phyloP scores from a whole-genome alignment of 2,113 vertebrate genomes.

The Galeopterus variegatus region DNA sequence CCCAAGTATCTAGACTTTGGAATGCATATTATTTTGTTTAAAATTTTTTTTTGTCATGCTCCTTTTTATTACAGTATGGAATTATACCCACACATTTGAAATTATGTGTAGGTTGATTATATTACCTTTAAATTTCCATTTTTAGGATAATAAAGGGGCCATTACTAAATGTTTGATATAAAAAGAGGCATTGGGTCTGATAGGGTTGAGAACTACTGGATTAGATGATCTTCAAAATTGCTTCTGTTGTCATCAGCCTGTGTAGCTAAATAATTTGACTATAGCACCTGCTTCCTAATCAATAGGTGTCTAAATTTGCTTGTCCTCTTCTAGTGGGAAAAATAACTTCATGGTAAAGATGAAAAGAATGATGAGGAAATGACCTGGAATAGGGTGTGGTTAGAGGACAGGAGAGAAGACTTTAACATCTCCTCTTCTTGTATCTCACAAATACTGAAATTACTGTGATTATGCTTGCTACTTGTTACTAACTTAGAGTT shows the following conservation, averaged over 20 bases:
- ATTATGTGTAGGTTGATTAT: neutral
- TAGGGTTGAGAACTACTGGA: neutral
- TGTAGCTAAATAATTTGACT: slow-evolving; percentile 3
- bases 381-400: neutral
- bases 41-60: slow-evolving; percentile 33
- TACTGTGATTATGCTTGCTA: neutral
- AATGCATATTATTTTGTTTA: slow-evolving; percentile 30
- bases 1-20: neutral
- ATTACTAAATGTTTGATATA: slow-evolving; percentile 13
- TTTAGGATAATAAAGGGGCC: neutral
- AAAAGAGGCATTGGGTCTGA: neutral
- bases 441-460: slow-evolving; percentile 3
- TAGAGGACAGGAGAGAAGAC: neutral
- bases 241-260: neutral
- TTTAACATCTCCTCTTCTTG: neutral
- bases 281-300: neutral
- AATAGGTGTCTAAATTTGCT: neutral
- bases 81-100: neutral
- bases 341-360: neutral
- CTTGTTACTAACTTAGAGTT: slow-evolving; percentile 19
- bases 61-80: neutral
- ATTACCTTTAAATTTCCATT: slow-evolving; percentile 34
- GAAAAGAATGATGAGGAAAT: slow-evolving; percentile 14
- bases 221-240: neutral
- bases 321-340: neutral